These are phyloP conservation scores for Salvelinus namaycush DNA, from an alignment of 2,113 vertebrate genomes.

Conservation along the genomic window DNA sequence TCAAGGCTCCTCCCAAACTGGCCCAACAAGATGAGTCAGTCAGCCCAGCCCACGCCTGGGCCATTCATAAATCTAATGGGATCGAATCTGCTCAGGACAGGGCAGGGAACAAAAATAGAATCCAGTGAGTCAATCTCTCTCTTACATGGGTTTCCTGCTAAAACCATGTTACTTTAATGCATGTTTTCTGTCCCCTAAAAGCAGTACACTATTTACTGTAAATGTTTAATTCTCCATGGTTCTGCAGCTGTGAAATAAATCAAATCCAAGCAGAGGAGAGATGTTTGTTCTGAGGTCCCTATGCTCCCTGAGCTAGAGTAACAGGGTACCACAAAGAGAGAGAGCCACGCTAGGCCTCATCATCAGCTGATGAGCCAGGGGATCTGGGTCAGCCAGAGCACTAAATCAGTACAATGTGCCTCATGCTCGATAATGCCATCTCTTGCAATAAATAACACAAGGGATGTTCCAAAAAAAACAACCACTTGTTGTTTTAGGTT, in stretches of 20 bases:
- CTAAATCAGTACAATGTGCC: slow-evolving; percentile 29
- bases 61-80: slow-evolving; percentile 25
- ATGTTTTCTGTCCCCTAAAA: not conserved
- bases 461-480: not conserved
- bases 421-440: slow-evolving; percentile 5
- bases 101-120: slow-evolving; percentile 8
- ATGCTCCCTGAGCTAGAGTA: not conserved
- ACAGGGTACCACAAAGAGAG: not conserved
- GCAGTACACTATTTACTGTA: not conserved
- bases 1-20: slow-evolving; percentile 1
- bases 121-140: not conserved
- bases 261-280: not conserved
- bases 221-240: not conserved
- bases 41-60: too few relatives aligned
- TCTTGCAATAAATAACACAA: slow-evolving; percentile 22
- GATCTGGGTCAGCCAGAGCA: slow-evolving; percentile 45
- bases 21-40: not conserved
- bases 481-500: not conserved
- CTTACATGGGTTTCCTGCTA: not conserved
- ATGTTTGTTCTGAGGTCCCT: not conserved
- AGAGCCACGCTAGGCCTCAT: slow-evolving; percentile 9
- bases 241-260: not conserved
- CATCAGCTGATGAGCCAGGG: slow-evolving; percentile 21
- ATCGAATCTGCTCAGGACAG: slow-evolving; percentile 24
- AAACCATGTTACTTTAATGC: not conserved